Conservation (phyloP, 2,797 vertebrate genomes). For the Poeciliopsis turneri region DNA sequence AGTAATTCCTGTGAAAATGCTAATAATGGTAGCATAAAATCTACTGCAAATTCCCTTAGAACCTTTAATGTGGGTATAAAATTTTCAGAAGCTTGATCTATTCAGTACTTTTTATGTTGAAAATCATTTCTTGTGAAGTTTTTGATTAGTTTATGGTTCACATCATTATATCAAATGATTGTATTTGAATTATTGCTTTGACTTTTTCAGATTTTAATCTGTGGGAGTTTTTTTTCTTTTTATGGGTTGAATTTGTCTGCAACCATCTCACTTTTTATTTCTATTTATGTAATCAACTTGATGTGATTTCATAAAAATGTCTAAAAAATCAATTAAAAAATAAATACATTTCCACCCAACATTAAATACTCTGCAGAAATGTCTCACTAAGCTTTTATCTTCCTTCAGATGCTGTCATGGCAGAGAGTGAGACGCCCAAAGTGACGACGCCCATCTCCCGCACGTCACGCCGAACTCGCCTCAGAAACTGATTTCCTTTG, state of each 20-base stretch:
- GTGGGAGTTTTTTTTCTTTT: background rate
- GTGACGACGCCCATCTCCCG: slow-evolving; percentile 91
- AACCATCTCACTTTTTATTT: background rate
- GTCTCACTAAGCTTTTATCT: slow-evolving; percentile 47
- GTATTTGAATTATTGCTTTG: background rate
- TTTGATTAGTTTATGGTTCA: background rate
- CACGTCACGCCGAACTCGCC: slow-evolving; percentile 80
- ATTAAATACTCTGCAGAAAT: background rate
- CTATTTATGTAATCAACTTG: background rate
- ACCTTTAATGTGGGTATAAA: background rate
- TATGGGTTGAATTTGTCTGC: background rate
- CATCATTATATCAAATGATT: background rate
- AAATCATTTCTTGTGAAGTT: background rate
- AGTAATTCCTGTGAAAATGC: background rate
- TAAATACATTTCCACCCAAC: background rate
- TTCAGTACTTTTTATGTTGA: background rate
- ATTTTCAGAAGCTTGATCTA: background rate
- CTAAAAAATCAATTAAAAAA: background rate
- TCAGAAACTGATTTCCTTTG: slow-evolving; percentile 73
- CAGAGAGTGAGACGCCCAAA: slow-evolving; percentile 90
- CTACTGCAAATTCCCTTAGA: background rate
- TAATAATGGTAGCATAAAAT: background rate
- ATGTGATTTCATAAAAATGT: background rate
- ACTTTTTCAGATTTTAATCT: background rate
- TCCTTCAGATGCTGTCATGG: slow-evolving; percentile 82